Base-by-base conservation (phyloP, 2,888 invertebrate species). In the Plebejus argus region DNA sequence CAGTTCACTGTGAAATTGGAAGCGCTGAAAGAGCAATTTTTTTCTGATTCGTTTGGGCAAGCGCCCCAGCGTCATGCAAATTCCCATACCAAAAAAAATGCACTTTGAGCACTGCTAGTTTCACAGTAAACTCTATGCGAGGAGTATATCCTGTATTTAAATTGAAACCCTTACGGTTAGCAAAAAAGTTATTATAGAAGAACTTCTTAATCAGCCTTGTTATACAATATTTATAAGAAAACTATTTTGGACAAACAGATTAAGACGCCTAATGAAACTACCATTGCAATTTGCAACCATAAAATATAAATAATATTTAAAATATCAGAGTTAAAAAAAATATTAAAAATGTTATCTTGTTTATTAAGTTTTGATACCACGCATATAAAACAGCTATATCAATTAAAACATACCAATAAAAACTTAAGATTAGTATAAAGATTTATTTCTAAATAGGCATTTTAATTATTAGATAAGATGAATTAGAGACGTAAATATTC, bases 331-430 rank as follows among this genome's bases (percentile, higher is more conserved):
- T 66, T 33, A 66, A 66, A 33, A 66, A 18, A 5, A 1, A 4
- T 10, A 18, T 1, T 1, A 66, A 66, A 20, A 20, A 58, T n/a
- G 12, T 72, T 39, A 72, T 72, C 45, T 72, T 72, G 45, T 72
- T 70, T 70, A 39, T 45, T 35, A 35, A n/a, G n/a, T 39, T 72
- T 20, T 72, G 72, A 72, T 72, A 72, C 39, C 20, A 72, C 20
- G 45, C 39, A 72, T 72, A 72, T 72, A 72, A 72, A 72, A 72
- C 45, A 39, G 72, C 72, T 39, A 72, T 72, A 72, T 72, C 72
- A 72, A 72, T 72, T 72, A 72, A 72, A 72, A 72, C 10, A 71
- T 70, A 71, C 23, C 20, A 45, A 72, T 72, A 39, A 72, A 45
- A 71, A 23, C 10, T 12, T 7, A 20, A 72, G 72, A 72, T 72